Evolutionary conservation across 1,140 invertebrate genomes (phyloP), one percentile per base, ranked within the genome.

Genomic region (Aradophagus sp.): DNA sequence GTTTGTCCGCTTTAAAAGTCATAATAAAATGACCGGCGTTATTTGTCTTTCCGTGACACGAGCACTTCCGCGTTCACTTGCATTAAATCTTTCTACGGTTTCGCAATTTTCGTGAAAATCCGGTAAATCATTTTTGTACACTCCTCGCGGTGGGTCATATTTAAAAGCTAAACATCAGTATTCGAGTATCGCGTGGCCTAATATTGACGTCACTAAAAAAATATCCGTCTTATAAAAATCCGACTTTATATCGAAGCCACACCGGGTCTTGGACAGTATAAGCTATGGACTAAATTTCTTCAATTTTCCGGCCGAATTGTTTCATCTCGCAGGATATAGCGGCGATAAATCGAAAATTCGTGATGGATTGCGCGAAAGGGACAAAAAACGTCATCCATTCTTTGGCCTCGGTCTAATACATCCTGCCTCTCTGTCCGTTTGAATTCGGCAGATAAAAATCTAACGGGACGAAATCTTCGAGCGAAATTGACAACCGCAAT

Each of bases 341-440:
- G 34, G 35, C 66, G 61, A 70, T 70, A 74, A 74, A 74, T 70
- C 66, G 66, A 70, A 67, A 70, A 56, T 58, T 56, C 48, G 10
- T 62, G 62, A 74, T 70, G 42, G 47, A 62, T 70, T 32, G 66
- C 10, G 7, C 27, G 19, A 53, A 66, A 19, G 14, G 52, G 65
- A 16, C 13, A 52, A 36, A 55, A n/a, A 58, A 41, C 42, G 48
- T 31, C 29, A 62, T 39, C 14, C 39, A 45, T 66, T 13, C 39
- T 45, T 56, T 67, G 35, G 26, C 17, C 41, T 53, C 39, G 14
- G 34, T 45, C 34, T 47, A 36, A 63, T 41, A 41, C 38, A 52
- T 42, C 50, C 55, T 26, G 58, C 23, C 56, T 66, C 55, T 41
- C 59, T 50, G 42, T 38, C 20, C 29, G 23, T 61, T 61, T 50